Conservation (phyloP, 2,113 vertebrate genomes). For the Heliornis fulica region DNA sequence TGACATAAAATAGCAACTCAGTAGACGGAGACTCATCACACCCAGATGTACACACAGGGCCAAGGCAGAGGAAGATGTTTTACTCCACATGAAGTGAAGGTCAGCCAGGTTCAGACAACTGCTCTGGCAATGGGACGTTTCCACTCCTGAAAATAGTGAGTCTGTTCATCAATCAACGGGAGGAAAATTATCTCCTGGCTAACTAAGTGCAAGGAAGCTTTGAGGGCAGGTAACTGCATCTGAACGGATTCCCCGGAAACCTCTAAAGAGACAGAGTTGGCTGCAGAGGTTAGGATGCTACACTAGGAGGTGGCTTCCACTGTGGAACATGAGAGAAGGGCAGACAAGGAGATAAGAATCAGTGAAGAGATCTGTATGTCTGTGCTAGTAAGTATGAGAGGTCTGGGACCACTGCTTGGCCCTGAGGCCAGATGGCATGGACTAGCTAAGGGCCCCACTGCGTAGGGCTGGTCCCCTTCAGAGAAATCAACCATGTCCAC, state of each 20-base stretch:
- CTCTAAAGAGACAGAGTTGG: background rate
- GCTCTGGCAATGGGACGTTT: background rate
- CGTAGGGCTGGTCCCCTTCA: background rate
- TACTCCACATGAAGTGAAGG: background rate
- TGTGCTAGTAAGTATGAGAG: background rate
- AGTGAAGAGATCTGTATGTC: background rate
- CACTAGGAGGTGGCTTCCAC: background rate
- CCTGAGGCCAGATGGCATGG: background rate
- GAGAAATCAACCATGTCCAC: background rate
- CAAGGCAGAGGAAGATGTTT: background rate
- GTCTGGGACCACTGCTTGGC: background rate
- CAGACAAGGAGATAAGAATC: background rate
- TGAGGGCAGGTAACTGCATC: background rate
- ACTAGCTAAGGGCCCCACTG: background rate
- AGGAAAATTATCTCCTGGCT: accelerated
- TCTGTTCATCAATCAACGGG: background rate
- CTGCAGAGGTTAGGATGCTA: background rate
- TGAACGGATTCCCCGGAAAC: background rate
- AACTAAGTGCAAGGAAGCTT: background rate
- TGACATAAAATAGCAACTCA: slow-evolving; percentile 2
- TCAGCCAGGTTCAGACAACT: background rate
- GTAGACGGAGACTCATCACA: slow-evolving; percentile 9
- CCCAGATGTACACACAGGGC: background rate
- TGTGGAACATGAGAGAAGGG: background rate
- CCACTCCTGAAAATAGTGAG: background rate